Percentiles rank a stretch among this genome's conserved stretches.
phyloP scores from a whole-genome alignment of 2,797 vertebrate genomes.

The Sebastes matsubarae region DNA sequence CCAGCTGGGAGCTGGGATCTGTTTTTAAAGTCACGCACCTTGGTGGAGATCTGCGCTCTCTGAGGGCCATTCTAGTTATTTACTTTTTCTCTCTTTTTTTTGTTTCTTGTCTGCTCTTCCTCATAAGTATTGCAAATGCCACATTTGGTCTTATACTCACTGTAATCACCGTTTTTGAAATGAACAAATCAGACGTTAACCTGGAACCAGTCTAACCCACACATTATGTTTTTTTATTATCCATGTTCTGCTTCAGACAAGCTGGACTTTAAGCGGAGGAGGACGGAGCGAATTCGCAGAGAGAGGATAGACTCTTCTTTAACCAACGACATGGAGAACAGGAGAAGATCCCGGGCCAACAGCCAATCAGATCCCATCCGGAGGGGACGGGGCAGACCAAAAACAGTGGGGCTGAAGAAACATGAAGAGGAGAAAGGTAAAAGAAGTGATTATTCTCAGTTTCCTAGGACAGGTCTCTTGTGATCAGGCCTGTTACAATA shows the following conservation, averaged over 20 bases:
- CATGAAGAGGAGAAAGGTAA: constrained; percentile 97
- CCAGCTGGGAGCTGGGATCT: no score
- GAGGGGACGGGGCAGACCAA: constrained; percentile 92
- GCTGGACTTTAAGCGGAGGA: constrained; percentile 91
- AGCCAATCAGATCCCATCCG: constrained; percentile 95
- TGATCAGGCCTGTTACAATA: neutral
- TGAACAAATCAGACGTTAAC: neutral
- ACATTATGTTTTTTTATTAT: neutral
- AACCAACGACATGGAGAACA: constrained; percentile 92
- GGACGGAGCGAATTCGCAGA: constrained; percentile 93
- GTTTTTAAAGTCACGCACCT: no score
- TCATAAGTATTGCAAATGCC: neutral
- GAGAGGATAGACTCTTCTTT: constrained; percentile 91
- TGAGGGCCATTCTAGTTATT: no score
- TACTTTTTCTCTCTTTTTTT: no score
- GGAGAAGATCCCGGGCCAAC: constrained; percentile 89
- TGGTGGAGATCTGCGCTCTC: no score
- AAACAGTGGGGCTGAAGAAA: constrained; percentile 92
- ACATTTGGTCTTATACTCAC: neutral
- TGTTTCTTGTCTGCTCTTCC: neutral
- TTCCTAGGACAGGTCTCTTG: neutral
- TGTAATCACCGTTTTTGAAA: neutral
- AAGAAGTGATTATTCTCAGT: neutral
- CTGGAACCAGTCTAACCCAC: neutral
- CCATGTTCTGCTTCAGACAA: constrained; percentile 82